These are phyloP conservation scores for Muntiacus reevesi DNA, from an alignment of 2,113 vertebrate species.

Conservation along the genomic window DNA sequence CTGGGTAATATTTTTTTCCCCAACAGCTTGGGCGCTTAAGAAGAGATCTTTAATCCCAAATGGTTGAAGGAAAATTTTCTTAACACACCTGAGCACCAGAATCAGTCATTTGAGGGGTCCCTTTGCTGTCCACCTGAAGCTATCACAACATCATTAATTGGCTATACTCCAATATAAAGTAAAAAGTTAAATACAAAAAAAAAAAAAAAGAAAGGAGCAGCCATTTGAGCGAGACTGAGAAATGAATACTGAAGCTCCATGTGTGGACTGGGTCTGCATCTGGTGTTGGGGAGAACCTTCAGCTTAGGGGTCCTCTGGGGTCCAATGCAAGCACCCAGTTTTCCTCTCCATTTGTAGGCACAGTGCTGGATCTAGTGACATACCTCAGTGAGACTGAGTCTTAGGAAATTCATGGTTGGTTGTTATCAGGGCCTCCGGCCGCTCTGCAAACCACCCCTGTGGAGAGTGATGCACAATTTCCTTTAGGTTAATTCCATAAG, in stretches of 20 bases:
- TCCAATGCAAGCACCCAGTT: background rate
- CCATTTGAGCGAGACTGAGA: background rate
- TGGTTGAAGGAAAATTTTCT: background rate
- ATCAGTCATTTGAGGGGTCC: background rate
- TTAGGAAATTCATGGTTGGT: background rate
- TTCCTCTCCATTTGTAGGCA: background rate
- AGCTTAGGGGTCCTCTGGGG: background rate
- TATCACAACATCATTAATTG: background rate
- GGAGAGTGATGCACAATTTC: background rate
- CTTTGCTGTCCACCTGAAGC: background rate
- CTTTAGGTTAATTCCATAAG: slow-evolving; percentile 24
- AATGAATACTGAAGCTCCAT: background rate
- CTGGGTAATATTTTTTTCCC: background rate
- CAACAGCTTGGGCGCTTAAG: background rate
- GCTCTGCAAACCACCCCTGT: background rate
- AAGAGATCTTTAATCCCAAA: background rate
- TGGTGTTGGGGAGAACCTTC: background rate
- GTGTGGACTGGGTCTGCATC: background rate
- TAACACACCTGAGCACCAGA: background rate
- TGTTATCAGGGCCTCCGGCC: background rate
- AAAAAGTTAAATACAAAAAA: background rate
- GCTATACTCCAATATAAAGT: background rate
- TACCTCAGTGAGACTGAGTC: background rate
- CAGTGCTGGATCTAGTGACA: background rate
- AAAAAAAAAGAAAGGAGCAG: background rate